These are phyloP conservation scores for Megaceryle torquata DNA, from an alignment of 2,113 vertebrate genomes.

Conservation along the genomic window DNA sequence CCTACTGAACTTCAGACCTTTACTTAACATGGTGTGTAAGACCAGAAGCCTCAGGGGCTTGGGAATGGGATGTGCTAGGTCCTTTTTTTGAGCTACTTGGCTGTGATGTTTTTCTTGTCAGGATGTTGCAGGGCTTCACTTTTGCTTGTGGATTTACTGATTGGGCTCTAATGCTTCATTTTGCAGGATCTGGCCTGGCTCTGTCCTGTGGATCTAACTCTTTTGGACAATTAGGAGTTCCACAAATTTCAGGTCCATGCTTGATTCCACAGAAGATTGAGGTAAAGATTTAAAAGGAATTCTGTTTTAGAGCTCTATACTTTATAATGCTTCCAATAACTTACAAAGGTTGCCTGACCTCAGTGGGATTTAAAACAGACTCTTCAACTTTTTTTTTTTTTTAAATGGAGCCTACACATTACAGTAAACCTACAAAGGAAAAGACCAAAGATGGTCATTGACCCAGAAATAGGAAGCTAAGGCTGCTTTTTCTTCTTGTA, in stretches of 20 bases:
- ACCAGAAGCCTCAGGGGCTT: background rate
- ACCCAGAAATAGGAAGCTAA: background rate
- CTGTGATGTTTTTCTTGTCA: background rate
- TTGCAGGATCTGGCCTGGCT: slow-evolving; percentile 79
- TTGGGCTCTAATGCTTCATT: background rate
- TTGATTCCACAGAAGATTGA: slow-evolving; percentile 74
- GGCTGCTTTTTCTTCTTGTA: background rate
- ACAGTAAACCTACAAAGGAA: background rate
- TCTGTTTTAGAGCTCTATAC: background rate
- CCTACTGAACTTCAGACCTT: background rate
- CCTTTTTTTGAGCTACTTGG: background rate
- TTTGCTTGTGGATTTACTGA: background rate
- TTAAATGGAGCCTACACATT: background rate
- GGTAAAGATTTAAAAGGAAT: slow-evolving; percentile 67
- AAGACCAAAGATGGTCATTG: background rate
- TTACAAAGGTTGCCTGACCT: background rate
- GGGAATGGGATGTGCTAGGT: background rate
- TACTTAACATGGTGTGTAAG: background rate
- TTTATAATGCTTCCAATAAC: background rate
- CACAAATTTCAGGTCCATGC: slow-evolving; percentile 64
- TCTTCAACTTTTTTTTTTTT: background rate
- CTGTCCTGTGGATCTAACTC: slow-evolving; percentile 89
- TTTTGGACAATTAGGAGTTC: slow-evolving; percentile 88
- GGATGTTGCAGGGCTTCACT: background rate
- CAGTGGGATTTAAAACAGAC: background rate